Conservation (phyloP, 2,113 vertebrate species). For the Saguinus midas region DNA sequence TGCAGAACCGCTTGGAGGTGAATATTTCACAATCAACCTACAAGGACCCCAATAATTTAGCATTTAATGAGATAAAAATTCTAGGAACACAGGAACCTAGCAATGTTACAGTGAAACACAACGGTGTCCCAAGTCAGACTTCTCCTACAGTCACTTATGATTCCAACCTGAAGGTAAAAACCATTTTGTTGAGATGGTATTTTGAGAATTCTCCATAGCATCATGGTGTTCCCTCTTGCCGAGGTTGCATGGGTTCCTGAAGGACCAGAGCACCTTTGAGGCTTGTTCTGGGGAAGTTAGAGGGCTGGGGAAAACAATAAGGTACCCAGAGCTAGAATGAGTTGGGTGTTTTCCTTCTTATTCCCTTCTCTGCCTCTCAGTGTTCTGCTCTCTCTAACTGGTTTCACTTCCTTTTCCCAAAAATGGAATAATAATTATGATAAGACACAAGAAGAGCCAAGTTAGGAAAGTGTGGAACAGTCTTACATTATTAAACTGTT, state of each 20-base stretch:
- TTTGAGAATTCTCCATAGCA: not conserved
- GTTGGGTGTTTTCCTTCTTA: not conserved
- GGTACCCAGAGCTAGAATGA: not conserved
- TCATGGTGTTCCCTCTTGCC: not conserved
- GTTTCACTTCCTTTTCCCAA: not conserved
- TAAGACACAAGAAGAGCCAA: not conserved
- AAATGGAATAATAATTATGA: not conserved
- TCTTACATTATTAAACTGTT: not conserved
- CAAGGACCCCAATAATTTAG: constrained; percentile 86
- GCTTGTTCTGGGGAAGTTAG: not conserved
- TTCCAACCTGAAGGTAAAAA: constrained; percentile 55
- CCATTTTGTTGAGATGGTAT: not conserved
- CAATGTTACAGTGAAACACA: constrained; percentile 66
- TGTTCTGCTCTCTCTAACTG: not conserved
- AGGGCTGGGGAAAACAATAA: not conserved
- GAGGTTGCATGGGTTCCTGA: not conserved
- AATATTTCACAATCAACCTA: constrained; percentile 80
- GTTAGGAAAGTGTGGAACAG: not conserved
- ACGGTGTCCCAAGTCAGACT: not conserved
- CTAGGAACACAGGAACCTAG: constrained; percentile 74
- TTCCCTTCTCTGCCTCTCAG: not conserved
- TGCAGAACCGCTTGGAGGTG: constrained; percentile 86
- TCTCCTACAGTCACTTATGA: constrained; percentile 64
- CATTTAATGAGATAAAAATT: constrained; percentile 90
- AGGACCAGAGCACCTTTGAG: not conserved